A percentile compares a stretch with the other conserved stretches of the same genome.
phyloP scores from a whole-genome alignment of 2,113 vertebrate genomes.

The Rhegmatorhina hoffmannsi region DNA sequence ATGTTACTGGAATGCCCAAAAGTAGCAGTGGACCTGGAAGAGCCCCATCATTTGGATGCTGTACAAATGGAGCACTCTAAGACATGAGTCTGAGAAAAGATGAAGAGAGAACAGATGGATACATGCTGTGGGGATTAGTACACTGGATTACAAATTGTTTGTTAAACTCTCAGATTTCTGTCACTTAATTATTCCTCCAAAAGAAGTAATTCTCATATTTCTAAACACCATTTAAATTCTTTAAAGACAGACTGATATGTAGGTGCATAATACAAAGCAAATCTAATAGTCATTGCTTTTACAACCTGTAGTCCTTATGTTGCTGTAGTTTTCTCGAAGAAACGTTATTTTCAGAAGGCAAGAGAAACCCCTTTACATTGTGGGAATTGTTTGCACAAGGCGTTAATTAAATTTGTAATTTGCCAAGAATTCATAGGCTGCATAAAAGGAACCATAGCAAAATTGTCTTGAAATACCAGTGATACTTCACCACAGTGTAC shows the following conservation, averaged over 20 bases:
- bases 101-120: background rate
- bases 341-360: background rate
- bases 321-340: background rate
- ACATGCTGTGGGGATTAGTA: constrained; percentile 17
- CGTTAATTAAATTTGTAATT: background rate
- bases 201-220: background rate
- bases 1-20: background rate
- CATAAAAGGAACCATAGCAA: background rate
- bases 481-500: background rate
- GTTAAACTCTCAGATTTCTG: constrained; percentile 29
- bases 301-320: background rate
- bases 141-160: background rate
- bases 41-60: rapidly evolving
- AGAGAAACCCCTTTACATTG: background rate
- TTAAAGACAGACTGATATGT: background rate
- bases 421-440: background rate
- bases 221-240: background rate
- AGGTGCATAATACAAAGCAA: background rate
- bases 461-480: background rate
- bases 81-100: background rate
- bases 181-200: constrained; percentile 15
- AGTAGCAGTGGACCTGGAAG: background rate
- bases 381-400: background rate
- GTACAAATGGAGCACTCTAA: background rate
- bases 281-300: background rate